These are phyloP conservation scores for Lathamus discolor DNA, from an alignment of 2,113 vertebrate species.

Conservation along the genomic window DNA sequence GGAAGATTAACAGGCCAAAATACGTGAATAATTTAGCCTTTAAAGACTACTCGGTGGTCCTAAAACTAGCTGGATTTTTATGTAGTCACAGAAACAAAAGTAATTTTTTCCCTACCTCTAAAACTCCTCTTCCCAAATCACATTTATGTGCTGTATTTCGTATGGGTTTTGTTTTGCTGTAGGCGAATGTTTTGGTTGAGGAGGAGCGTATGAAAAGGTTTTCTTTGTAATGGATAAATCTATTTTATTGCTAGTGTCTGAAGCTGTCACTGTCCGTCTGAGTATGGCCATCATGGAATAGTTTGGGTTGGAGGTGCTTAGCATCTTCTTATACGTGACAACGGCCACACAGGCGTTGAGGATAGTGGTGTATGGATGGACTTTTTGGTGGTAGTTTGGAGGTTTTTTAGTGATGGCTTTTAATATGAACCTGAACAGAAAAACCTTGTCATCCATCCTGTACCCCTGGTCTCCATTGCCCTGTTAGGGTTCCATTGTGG, in stretches of 20 bases:
- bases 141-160: neutral
- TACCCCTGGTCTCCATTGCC: constrained; percentile 20
- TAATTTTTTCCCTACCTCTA: neutral
- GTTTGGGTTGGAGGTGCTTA: constrained; percentile 19
- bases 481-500: constrained; percentile 22
- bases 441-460: constrained; percentile 1
- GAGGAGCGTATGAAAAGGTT: neutral
- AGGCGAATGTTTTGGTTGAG: neutral
- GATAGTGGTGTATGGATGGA: neutral
- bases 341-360: neutral
- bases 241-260: neutral
- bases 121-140: neutral
- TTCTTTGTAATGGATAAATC: neutral
- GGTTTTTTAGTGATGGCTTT: neutral
- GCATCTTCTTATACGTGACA: constrained; percentile 51
- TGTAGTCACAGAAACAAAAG: neutral
- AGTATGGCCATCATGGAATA: neutral
- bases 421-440: constrained; percentile 27
- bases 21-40: neutral
- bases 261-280: constrained; percentile 41
- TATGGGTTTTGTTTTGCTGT: neutral
- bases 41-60: neutral
- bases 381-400: neutral
- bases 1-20: neutral
- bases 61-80: neutral